Percentiles rank a stretch among this genome's conserved stretches.
phyloP scores from a whole-genome alignment of 2,113 vertebrate species.

The Aspiorhynchus laticeps region DNA sequence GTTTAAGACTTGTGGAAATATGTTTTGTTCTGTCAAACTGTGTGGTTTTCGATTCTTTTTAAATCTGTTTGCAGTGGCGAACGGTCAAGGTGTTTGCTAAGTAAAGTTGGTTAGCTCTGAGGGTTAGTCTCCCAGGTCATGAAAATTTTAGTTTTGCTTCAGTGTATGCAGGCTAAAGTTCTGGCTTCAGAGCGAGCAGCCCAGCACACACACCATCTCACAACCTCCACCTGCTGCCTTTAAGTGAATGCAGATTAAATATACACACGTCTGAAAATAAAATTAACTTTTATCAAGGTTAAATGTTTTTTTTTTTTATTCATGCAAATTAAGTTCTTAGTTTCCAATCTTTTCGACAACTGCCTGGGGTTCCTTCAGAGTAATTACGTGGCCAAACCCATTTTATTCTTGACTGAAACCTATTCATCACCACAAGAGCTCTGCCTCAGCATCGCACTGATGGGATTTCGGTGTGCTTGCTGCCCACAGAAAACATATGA shows the following conservation, averaged over 20 bases:
- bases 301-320: constrained; percentile 47
- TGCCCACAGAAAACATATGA: background rate
- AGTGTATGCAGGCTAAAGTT: background rate
- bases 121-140: constrained; percentile 27
- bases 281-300: constrained; percentile 55
- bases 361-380: constrained; percentile 54
- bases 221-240: constrained; percentile 29
- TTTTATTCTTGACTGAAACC: constrained; percentile 67
- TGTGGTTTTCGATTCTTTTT: background rate
- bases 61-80: background rate
- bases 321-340: constrained; percentile 54
- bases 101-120: background rate
- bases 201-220: background rate
- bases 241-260: constrained; percentile 53
- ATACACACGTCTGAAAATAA: constrained; percentile 51
- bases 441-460: background rate
- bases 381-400: constrained; percentile 65
- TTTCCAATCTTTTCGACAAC: constrained; percentile 60
- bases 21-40: background rate
- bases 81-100: constrained; percentile 18
- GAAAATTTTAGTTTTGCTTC: constrained; percentile 38
- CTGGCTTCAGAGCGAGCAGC: constrained; percentile 16
- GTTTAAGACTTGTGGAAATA: background rate
- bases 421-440: constrained; percentile 70
- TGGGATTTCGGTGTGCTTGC: background rate